Evolutionary conservation across 2,113 vertebrate species (phyloP), one percentile per base, ranked within the genome.

Genomic region (Stictonetta naevosa): DNA sequence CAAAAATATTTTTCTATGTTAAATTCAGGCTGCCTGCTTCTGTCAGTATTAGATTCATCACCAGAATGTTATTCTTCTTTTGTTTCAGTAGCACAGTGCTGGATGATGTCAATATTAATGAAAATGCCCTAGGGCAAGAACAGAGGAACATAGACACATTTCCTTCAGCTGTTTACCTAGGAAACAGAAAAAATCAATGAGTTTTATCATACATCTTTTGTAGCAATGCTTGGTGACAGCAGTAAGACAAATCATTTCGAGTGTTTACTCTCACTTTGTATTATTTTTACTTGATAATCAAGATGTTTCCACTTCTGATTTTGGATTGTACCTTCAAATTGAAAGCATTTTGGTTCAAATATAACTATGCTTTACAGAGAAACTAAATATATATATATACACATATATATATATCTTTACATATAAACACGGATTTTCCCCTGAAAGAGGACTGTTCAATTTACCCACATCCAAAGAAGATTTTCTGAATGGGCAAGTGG

Each of bases 101-200:
- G 73, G 81, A 53, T 87, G 75, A 90, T 91, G 91, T 91, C 92
- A 88, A 42, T 81, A 96, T 91, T 95, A 93, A 97, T 95, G 92
- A 95, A 91, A 95, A 95, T 80, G 73, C 68, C 73, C 63, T 8
- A 42, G 73, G 85, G 83, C 67, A 84, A 66, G 36, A 90, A 76
- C 31, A 75, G 53, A 88, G 58, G 46, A 83, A 56, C 25, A 67
- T 14, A 80, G 86, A 58, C 72, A 93, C 26, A 72, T 95, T 92
- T 96, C 71, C 78, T 88, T 92, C 89, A 74, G 31, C 74, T 95
- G 60, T 95, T 97, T 95, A 89, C 63, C 56, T 52, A 50, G 67
- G 86, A 93, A 94, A 88, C 68, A 81, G 86, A 63, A 93, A 93
- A 96, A 83, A 42, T 91, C 86, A 64, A 28, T 83, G 76, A 84